Percentiles rank a stretch among this genome's conserved stretches.
phyloP scores from a whole-genome alignment of 2,888 invertebrate species.

The Pyrgus malvae region DNA sequence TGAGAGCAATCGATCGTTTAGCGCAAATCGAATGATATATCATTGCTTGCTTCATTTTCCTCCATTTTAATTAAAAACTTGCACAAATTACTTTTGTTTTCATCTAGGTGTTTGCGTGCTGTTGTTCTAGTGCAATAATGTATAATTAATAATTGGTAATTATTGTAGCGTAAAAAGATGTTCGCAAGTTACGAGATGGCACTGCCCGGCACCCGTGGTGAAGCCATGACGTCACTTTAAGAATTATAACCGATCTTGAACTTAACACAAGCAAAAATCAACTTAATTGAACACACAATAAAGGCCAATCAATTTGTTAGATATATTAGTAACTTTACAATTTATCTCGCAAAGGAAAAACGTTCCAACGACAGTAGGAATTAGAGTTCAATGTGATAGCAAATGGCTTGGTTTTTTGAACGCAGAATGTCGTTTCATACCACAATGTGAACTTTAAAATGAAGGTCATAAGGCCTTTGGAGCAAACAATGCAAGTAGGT shows the following conservation, averaged over 20 bases:
- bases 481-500: conserved; percentile 27
- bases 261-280: neutral
- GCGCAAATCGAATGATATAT: neutral
- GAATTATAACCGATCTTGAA: neutral
- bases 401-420: neutral
- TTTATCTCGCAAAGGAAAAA: neutral
- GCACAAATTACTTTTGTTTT: neutral
- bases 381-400: neutral
- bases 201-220: conserved; percentile 37
- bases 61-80: conserved; percentile 5
- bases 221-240: conserved; percentile 31
- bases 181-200: conserved; percentile 33
- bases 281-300: neutral
- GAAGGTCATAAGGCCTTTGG: conserved; percentile 15
- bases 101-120: neutral
- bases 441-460: conserved; percentile 23
- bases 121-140: neutral
- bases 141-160: neutral
- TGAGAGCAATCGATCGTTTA: conserved; percentile 21
- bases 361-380: neutral
- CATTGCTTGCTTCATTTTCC: neutral
- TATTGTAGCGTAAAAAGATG: conserved; percentile 1
- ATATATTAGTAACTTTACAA: neutral
- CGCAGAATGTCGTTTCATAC: conserved; percentile 1
- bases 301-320: neutral